Base-by-base conservation (phyloP, 2,888 invertebrate genomes). In the Aproaerema taeniolella region DNA sequence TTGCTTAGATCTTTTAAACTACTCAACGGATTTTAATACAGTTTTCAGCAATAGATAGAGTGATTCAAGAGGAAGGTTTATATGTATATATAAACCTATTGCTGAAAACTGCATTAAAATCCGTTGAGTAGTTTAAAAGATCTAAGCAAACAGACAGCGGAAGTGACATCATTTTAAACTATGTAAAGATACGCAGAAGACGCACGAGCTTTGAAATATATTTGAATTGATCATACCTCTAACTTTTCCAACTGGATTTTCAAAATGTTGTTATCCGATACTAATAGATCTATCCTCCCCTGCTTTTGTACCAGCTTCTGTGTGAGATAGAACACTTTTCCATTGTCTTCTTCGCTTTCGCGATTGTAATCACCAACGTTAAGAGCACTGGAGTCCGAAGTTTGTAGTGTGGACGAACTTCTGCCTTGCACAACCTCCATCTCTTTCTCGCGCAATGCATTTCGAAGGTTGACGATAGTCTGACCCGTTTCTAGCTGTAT, bases 231-330 rank as follows among this genome's bases (percentile, higher is more conserved):
- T n/a, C 54, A 61, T 61, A 93, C 94, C 87, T 93, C 91, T 38
- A 91, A 70, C 64, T 95, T 92, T 67, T 97, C 96, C 55, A 96
- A 72, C 64, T 96, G 96, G 54, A 97, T 87, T 52, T 89, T 88
- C 36, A 97, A 80, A 12, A 95, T 95, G 81, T 96, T 96, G 63
- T 95, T 92, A 60, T 97, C 96, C 0, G 94, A 93, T 39, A 95
- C 90, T 29, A 95, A 82, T 12, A 91, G 88, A 67, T 97, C 97
- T n/a, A 97, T 82, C 50, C 91, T 90, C 30, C 92, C 92, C 74
- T 97, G 97, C 64, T 95, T 96, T 61, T 93, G 90, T 40, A 97
- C 93, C 24, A 97, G 81, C 31, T 93, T 94, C 63, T 96, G 92
- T 0, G 96, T 96, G 10, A 97, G 80, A 1, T 87, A 80, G 32